Base-by-base conservation (phyloP, 92 coral and sea anemone genomes). In the Zoanthus solanderi region DNA sequence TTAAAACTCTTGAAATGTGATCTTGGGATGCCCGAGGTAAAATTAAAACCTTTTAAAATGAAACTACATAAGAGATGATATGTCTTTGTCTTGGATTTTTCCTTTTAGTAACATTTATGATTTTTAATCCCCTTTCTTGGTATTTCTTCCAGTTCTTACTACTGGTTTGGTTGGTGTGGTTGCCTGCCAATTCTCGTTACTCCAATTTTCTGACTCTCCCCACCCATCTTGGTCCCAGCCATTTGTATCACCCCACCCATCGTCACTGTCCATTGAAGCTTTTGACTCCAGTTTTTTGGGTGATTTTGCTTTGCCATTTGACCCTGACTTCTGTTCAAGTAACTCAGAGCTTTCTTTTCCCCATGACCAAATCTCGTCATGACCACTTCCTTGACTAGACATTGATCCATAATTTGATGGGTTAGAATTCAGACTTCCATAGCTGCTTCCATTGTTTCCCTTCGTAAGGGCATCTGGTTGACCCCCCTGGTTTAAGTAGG, bases 191-290 rank as follows among this genome's bases (percentile, higher is more conserved):
- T 91, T 92, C 82, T 96, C 98, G 71, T 96, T 96, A 84, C 98
- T 96, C 98, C 98, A 96, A 72, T 90, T 90, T 29, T 87, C 91
- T 2, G 92, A 78, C 79, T 93, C 95, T 6, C 98, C 98, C 98
- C 98, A 96, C 13, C 91, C 98, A 56, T 92, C 98, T 68, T 92
- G 94, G 18, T 86, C 91, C 98, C 98, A 96, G 18, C 96, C 90
- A 30, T 91, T 92, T 50, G 85, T 56, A 23, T 89, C 89, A 3
- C 75, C 92, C 90, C 87, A 92, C 10, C 92, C 93, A 75, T 87
- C 94, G 76, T 92, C 85, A 18, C 85, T 81, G 18, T 58, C 52
- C 5, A 81, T 14, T 46, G 85, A 67, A 29, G 48, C 53, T 71
- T 81, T 81, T 1, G 60, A 71, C 46, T 81, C 85, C 42, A 68